Evolutionary conservation across 2,888 invertebrate species (phyloP), one percentile per base, ranked within the genome.

Genomic region (Volucella bombylans): DNA sequence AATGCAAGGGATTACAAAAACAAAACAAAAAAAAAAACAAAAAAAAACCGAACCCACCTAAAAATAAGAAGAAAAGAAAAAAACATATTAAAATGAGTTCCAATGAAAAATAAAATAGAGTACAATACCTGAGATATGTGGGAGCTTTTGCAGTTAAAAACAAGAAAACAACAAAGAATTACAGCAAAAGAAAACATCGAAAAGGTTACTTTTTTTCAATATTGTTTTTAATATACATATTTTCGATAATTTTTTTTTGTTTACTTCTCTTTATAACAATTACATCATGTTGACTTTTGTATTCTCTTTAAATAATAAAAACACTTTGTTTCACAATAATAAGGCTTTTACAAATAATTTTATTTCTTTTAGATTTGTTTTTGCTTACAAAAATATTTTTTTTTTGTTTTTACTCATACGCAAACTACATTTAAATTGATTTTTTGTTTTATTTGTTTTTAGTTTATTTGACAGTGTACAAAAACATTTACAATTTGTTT

Each of bases 251-350:
- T 31, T 31, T 31, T 31, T 31, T 31, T 31, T 31, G 4, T 31
- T 87, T 87, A 86, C 79, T 87, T 88, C 87, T 82, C 86, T 87
- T 86, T 86, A 87, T 87, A 88, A 88, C 88, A 88, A 88, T 87
- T 82, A 87, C 86, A 87, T 88, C 86, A 87, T 86, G 86, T 86
- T 72, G 80, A 79, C 74, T 80, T 87, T 65, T 72, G 57, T 80
- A 82, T 67, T 72, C 50, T 61, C 72, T 65, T 73, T 52, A 50
- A 65, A 15, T 47, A 4, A 31, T 74, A 72, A 83, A 83, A 86
- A 81, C 72, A 86, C 74, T 83, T 86, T 80, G 68, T 68, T 81
- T 67, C 69, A 77, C 64, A 72, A 72, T 77, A 86, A 83, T 76
- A 76, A 72, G 54, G 69, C 71, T 83, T 80, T 83, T 80, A 72